Base-by-base conservation (phyloP, 2,113 vertebrate species). In the Corythoichthys haematopterus region DNA sequence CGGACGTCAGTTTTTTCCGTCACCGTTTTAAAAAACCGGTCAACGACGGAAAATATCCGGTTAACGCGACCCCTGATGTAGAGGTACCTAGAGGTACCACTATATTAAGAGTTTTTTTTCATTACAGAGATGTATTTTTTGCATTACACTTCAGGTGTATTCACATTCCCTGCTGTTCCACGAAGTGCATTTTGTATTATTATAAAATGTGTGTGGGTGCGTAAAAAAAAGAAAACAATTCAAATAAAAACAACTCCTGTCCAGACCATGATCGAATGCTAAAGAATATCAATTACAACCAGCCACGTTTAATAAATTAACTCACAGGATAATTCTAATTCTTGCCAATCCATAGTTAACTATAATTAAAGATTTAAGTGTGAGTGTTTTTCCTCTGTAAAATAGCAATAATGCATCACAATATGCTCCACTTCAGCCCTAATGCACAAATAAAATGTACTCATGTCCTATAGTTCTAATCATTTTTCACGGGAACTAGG, bases 181-280 rank as follows among this genome's bases (percentile, higher is more conserved):
- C 69, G 76, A 68, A 70, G 53, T 74, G 70, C 35, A 60, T 69
- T 55, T 68, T 81, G 72, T 84, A 74, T 72, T 65, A 80, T 78
- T 72, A 67, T 72, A 77, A 64, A 74, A 66, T 3, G 15, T 59
- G 15, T 13, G 6, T 40, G 13, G 14, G 36, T 40, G 15, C 8
- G 37, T 59, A 1, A 43, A 43, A 10, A 61, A 61, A 61, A 61
- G 3, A 60, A 35, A 58, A 10, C 0, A 7, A 6, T 61, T 16
- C 37, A 45, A 61, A 28, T 28, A 28, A 28, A 28, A 61, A 43
- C 37, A 43, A 43, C 16, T 61, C 38, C 4, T 12, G 59, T 11
- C 59, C 57, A 4, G 37, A 59, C 57, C 15, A 43, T 12, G 37
- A 20, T 60, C 3, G 38, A 61, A 43, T 20, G n/a, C 59, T 28